Base-by-base conservation (phyloP, 2,888 invertebrate genomes). In the Campoplex capitator region DNA sequence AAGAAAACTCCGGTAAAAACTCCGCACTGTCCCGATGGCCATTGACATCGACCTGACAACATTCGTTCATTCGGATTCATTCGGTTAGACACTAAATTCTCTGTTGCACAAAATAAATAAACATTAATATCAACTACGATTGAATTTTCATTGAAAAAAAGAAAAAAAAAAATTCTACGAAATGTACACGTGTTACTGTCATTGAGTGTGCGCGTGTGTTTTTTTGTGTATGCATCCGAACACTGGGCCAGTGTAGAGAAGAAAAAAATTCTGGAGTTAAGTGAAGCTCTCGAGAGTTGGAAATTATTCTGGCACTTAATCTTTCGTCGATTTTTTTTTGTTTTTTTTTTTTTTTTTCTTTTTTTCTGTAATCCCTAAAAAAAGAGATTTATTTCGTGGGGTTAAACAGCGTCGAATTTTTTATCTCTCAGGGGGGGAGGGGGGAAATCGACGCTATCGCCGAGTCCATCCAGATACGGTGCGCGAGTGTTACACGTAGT, bases 401-500 rank as follows among this genome's bases (percentile, higher is more conserved):
- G 62, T 32, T 28, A 62, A 62, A 32, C 32, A 62, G 62, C 62
- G 1, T 62, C 62, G 67, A 68, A 42, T 68, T 68, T 68, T 42
- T 68, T 68, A 62, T 62, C 62, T 62, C 62, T 62, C 62, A 28
- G 62, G 62, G 62, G 62, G 62, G 62, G 32, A 38, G 38, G 23
- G 23, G 23, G 23, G 23, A 45, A 45, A 67, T 38, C 67, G 71
- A 73, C 28, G 71, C 51, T 48, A 51, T 48, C 71, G 35, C 70
- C 42, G 28, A 70, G 70, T 45, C 48, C 32, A 35, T 48, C 71
- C 51, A 32, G 71, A 48, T 48, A 32, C 28, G 70, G 48, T 70
- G 51, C 71, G 71, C 48, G 51, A 45, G 71, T 51, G 71, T 51
- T 73, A 48, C 48, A 48, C 48, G 71, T 48, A 28, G 16, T 70